Base-by-base conservation (phyloP, 1,140 invertebrate genomes). In the Aphelinus atriplicis region DNA sequence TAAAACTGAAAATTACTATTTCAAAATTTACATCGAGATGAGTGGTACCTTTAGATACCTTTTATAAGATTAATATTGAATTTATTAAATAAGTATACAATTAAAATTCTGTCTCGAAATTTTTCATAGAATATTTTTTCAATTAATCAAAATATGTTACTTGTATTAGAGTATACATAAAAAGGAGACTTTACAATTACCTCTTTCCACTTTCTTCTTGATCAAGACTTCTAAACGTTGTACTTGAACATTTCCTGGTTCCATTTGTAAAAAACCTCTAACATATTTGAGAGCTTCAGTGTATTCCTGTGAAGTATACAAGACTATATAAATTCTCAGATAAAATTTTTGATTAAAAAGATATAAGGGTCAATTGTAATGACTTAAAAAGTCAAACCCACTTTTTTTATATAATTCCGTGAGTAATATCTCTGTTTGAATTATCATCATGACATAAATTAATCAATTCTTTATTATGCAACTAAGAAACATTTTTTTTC, bases 221-320 rank as follows among this genome's bases (percentile, higher is more conserved):
- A 98, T 96, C 75, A 93, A 90, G 66, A 91, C 89, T 90, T 97
- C 90, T 71, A 97, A 90, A 67, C 90, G 90, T 72, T 93, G 87
- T 2, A 97, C 96, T 90, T 99, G 97, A 79, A 93, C 91, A 84
- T 99, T 99, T 43, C 91, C 91, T n/a, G 95, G 95, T 88, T 98
- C 97, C 61, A 97, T 93, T 83, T 93, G 90, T 10, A 97, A 89
- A 82, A 98, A 94, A 51, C 92, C 89, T 82, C 94, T 91, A 1
- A 95, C 91, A 87, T 95, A 97, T 50, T 94, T 91, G 60, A 97
- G 84, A 0, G 97, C 95, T 86, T 93, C 91, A 58, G 91, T 90
- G 84, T 96, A 98, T 84, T 98, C 94, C 91, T 94, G 79, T 75
- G 73, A 81, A 77, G 65, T 77, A 77, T 58, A 67, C 70, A 76